Base-by-base conservation (phyloP, 2,888 invertebrate species). In the Mycalesis mineus region DNA sequence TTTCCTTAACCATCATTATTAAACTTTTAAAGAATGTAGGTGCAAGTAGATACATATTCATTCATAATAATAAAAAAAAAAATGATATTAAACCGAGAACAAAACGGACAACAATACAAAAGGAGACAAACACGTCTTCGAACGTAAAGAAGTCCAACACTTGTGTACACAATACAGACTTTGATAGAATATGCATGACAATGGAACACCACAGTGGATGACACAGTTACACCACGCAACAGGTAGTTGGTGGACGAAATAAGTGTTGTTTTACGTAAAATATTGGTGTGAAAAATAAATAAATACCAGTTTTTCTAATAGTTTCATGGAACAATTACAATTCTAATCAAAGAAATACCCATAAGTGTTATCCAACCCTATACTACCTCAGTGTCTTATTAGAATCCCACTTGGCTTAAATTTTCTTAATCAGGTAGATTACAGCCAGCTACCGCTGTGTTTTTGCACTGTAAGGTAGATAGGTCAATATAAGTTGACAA, bases 101-200 rank as follows among this genome's bases (percentile, higher is more conserved):
- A 68, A 70, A 69, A 68, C 67, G 61, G 54, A 63, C 58, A 57
- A 72, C 70, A 72, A 71, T 66, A 63, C 57, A 55, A 56, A 13
- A 44, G 65, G 65, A 74, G 68, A 77, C 76, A 78, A 78, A 70
- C 68, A 68, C 64, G 48, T 55, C 45, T 52, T 41, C 45, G 48
- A 51, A 49, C 51, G 49, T 45, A 55, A 58, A 59, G 54, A 55
- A 51, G 50, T 45, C 42, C 44, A 49, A 61, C 88, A 89, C 88
- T 88, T 90, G 90, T 85, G 85, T 82, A 84, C 83, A 90, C 82
- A 82, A 75, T 71, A 77, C 74, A 64, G 69, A 75, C 74, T 86
- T 85, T 88, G 84, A 88, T 88, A 82, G 77, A 80, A 88, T 89
- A 87, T 88, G 75, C 88, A 88, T 89, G 73, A 89, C 88, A 89